Evolutionary conservation across 1,140 invertebrate species (phyloP).

Genomic region (Aethina tumida): DNA sequence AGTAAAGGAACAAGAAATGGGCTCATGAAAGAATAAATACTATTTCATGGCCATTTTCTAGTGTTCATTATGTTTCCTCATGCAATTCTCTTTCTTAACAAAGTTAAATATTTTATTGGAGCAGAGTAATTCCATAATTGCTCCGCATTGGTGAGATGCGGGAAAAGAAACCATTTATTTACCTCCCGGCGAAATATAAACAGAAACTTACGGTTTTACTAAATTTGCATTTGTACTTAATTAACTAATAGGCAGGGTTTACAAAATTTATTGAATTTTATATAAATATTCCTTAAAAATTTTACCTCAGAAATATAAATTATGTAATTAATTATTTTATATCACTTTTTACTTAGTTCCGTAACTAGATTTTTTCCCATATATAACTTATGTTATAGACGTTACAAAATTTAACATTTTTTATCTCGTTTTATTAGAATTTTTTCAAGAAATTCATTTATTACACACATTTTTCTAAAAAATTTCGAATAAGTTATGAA

Average conservation of each 20-base stretch:
- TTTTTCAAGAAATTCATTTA: too few relatives aligned
- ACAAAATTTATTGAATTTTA: too few relatives aligned
- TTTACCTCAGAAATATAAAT: too few relatives aligned
- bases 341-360: too few relatives aligned
- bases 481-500: too few relatives aligned
- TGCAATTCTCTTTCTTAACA: conserved; percentile 15
- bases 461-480: too few relatives aligned
- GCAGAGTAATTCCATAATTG: conserved; percentile 18
- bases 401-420: too few relatives aligned
- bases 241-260: conserved; percentile 18
- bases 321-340: too few relatives aligned
- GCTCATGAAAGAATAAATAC: conserved; percentile 17
- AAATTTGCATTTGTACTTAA: conserved; percentile 17
- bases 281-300: too few relatives aligned
- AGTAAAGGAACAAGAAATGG: conserved; percentile 14
- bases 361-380: too few relatives aligned
- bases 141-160: conserved; percentile 10
- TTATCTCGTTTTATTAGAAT: too few relatives aligned
- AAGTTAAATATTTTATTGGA: conserved; percentile 18
- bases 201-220: conserved; percentile 15
- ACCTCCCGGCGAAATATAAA: conserved; percentile 12
- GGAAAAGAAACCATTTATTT: conserved; percentile 11
- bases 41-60: conserved; percentile 17
- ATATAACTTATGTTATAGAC: too few relatives aligned
- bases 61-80: conserved; percentile 18